phyloP scores from a whole-genome alignment of 2,888 invertebrate species.

The Xanthorhoe spadicearia region DNA sequence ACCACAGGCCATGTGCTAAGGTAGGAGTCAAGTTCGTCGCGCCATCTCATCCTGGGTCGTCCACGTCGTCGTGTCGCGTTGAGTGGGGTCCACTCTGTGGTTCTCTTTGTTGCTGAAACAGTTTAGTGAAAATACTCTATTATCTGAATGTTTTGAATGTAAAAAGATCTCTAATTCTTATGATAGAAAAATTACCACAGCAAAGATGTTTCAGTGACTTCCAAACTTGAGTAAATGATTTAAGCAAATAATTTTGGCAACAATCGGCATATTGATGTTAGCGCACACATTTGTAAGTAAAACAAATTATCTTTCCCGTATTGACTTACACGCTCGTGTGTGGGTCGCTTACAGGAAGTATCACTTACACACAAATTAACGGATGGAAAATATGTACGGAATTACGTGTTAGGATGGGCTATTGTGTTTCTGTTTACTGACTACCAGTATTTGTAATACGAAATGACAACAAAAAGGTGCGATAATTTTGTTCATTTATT shows the following conservation, averaged over 20 bases:
- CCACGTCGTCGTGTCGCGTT: no score
- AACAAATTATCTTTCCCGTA: slow-evolving; percentile 64
- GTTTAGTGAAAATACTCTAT: no score
- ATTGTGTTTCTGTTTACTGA: slow-evolving; percentile 7
- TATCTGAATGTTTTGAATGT: no score
- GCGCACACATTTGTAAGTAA: slow-evolving; percentile 54
- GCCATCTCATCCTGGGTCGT: no score
- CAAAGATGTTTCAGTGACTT: no score
- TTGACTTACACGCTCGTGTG: slow-evolving; percentile 61
- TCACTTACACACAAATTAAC: slow-evolving; percentile 68
- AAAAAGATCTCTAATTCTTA: neutral
- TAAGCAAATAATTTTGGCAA: slow-evolving; percentile 64
- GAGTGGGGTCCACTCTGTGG: no score
- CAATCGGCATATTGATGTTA: slow-evolving; percentile 67
- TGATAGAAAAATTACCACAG: neutral
- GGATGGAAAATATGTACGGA: slow-evolving; percentile 56
- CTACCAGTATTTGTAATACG: neutral
- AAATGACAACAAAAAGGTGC: neutral
- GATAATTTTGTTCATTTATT: no score
- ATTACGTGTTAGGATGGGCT: slow-evolving; percentile 32
- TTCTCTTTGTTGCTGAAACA: no score
- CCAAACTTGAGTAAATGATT: no score
- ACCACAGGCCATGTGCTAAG: no score
- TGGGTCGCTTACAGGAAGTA: slow-evolving; percentile 53
- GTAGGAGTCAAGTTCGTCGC: no score